These are phyloP conservation scores for Polydrusus pterygomalis DNA, from an alignment of 2,888 invertebrate genomes.

Conservation along the genomic window DNA sequence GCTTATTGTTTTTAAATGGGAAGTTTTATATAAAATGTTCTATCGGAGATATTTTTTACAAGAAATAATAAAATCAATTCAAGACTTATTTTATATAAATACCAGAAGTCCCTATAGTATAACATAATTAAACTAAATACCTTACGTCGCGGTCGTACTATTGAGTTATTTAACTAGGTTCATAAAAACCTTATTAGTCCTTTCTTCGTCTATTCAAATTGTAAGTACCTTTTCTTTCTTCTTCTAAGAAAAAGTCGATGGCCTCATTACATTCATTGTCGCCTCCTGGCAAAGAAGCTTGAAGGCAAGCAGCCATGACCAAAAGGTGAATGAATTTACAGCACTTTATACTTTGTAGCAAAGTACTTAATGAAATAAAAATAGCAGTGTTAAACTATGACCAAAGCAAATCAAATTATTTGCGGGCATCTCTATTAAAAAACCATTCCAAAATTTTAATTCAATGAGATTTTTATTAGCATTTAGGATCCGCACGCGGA, in stretches of 20 bases:
- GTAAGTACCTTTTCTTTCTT: conserved; percentile 16
- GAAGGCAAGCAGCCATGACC: conserved; percentile 30
- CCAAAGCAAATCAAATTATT: not conserved
- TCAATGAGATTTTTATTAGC: too few relatives aligned
- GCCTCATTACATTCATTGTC: conserved; percentile 12
- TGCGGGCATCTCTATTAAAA: not conserved
- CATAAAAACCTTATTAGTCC: too few relatives aligned
- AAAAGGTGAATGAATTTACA: conserved; percentile 25
- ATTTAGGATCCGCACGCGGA: too few relatives aligned
- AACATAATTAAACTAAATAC: too few relatives aligned
- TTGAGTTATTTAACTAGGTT: too few relatives aligned
- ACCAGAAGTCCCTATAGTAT: too few relatives aligned
- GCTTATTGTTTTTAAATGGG: too few relatives aligned
- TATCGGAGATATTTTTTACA: too few relatives aligned
- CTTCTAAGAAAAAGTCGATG: conserved; percentile 34
- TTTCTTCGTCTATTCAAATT: conserved; percentile 1
- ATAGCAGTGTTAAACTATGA: not conserved
- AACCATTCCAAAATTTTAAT: not conserved
- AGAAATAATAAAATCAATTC: not conserved
- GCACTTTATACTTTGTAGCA: conserved; percentile 10
- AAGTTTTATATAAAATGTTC: too few relatives aligned
- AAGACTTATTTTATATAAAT: not conserved
- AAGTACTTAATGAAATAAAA: not conserved
- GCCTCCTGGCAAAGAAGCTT: conserved; percentile 27
- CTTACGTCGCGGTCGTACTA: too few relatives aligned